These are phyloP conservation scores for Tenrec ecaudatus DNA, from an alignment of 2,113 vertebrate species.

Conservation along the genomic window DNA sequence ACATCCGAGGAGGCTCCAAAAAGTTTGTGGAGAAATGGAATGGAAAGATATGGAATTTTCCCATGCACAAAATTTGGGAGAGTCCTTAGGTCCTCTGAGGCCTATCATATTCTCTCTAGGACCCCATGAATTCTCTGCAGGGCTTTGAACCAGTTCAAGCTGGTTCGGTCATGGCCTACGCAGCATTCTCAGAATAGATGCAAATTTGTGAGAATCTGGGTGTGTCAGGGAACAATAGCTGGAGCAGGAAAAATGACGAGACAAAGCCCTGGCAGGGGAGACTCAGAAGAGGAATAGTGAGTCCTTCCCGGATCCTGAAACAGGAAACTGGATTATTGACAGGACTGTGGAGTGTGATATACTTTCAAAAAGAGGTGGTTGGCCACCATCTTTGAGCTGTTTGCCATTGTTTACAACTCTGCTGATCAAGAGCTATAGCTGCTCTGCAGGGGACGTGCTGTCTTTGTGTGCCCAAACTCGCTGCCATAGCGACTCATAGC, in stretches of 20 bases:
- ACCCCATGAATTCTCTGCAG: slow-evolving; percentile 1
- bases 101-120: neutral
- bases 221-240: neutral
- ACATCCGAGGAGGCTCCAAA: neutral
- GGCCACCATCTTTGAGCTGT: too few relatives aligned
- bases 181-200: neutral
- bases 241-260: neutral
- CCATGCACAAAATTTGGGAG: neutral
- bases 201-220: neutral
- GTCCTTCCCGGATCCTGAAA: neutral
- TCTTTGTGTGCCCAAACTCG: neutral
- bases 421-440: neutral
- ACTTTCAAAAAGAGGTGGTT: neutral
- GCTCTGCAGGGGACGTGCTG: neutral
- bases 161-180: neutral
- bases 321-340: neutral
- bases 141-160: neutral
- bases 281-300: neutral
- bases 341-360: neutral
- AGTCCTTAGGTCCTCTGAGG: neutral
- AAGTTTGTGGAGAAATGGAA: too few relatives aligned
- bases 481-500: too few relatives aligned
- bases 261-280: neutral
- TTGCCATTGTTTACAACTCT: neutral
- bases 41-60: too few relatives aligned